Conservation (phyloP, 2,797 vertebrate genomes). For the Dendrocincla fuliginosa region DNA sequence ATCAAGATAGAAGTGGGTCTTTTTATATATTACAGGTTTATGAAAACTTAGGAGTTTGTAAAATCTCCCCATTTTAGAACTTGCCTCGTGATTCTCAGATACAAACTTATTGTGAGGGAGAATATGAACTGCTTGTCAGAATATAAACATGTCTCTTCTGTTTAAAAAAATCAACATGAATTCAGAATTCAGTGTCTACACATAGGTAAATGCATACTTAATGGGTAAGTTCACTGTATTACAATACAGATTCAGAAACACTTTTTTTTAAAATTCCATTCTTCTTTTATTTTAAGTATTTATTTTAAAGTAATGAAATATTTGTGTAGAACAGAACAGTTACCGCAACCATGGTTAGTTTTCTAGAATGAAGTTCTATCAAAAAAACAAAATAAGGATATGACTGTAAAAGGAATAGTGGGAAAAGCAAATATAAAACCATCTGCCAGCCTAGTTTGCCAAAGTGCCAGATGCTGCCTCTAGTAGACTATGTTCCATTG, state of each 20-base stretch:
- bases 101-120: not conserved
- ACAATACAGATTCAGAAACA: not conserved
- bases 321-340: not conserved
- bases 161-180: not conserved
- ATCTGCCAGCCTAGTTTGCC: not conserved
- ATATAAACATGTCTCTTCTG: not conserved
- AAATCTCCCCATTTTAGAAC: not conserved
- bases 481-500: not conserved
- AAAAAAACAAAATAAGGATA: not conserved
- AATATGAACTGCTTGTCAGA: not conserved
- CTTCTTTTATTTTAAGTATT: not conserved
- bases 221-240: not conserved
- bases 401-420: not conserved
- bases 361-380: not conserved
- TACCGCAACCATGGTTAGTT: not conserved
- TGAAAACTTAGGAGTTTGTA: not conserved
- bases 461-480: slow-evolving; percentile 5
- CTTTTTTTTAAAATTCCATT: accelerated
- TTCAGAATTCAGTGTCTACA: not conserved
- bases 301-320: not conserved
- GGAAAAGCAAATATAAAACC: not conserved
- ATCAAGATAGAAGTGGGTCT: accelerated
- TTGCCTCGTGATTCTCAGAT: not conserved
- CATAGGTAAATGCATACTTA: not conserved
- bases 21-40: not conserved